These are phyloP conservation scores for Dreissena polymorpha DNA, from an alignment of 1,140 invertebrate species.

Conservation along the genomic window DNA sequence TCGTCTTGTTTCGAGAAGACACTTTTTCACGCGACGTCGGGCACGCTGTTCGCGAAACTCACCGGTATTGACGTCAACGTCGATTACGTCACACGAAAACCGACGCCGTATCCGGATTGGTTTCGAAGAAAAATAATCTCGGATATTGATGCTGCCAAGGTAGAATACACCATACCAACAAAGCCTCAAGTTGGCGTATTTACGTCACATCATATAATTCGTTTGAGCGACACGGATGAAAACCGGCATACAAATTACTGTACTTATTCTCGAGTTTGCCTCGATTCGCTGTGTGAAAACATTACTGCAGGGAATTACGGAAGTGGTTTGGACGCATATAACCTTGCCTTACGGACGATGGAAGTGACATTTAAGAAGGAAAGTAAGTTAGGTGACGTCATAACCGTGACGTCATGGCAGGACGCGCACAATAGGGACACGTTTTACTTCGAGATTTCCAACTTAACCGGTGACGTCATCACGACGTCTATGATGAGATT, in stretches of 20 bases:
- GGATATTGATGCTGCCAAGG: conserved; percentile 8
- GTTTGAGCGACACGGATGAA: conserved; percentile 42
- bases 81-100: conserved; percentile 16
- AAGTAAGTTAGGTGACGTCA: conserved; percentile 20
- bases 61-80: conserved; percentile 31
- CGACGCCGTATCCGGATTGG: conserved; percentile 29
- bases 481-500: conserved; percentile 3
- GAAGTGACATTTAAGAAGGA: conserved; percentile 28
- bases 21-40: conserved; percentile 8
- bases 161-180: conserved; percentile 17
- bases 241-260: conserved; percentile 35
- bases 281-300: conserved; percentile 36
- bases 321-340: neutral
- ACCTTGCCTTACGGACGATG: conserved; percentile 20
- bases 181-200: conserved; percentile 23
- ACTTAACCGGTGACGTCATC: conserved; percentile 1
- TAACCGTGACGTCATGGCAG: conserved; percentile 37
- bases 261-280: conserved; percentile 16
- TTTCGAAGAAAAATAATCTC: conserved; percentile 20
- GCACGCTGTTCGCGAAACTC: neutral
- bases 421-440: neutral
- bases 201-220: conserved; percentile 28
- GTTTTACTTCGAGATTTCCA: conserved; percentile 36
- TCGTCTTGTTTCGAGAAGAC: conserved; percentile 12
- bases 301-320: conserved; percentile 28